These are phyloP conservation scores for Origma solitaria DNA, from an alignment of 2,113 vertebrate genomes.

Conservation along the genomic window DNA sequence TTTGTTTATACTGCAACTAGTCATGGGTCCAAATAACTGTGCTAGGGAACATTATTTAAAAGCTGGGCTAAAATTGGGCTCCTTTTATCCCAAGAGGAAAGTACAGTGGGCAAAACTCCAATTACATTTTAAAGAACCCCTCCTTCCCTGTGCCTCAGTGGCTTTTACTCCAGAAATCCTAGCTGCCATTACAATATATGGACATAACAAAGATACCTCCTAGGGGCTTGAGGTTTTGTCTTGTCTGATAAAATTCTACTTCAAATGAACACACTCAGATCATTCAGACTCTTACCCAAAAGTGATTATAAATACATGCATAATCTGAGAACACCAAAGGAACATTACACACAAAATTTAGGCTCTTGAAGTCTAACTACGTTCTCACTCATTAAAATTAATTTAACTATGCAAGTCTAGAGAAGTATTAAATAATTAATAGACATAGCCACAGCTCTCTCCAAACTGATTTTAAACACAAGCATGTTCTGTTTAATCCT, in stretches of 20 bases:
- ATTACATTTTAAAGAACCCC: not conserved
- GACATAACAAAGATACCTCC: not conserved
- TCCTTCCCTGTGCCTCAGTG: not conserved
- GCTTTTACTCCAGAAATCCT: not conserved
- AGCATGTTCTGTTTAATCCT: not conserved
- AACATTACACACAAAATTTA: not conserved
- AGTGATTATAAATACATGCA: not conserved
- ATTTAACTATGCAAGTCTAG: not conserved
- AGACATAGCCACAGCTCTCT: not conserved
- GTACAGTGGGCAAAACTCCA: not conserved
- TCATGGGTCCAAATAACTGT: not conserved
- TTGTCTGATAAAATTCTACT: not conserved
- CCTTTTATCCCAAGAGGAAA: not conserved
- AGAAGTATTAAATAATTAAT: slow-evolving; percentile 13
- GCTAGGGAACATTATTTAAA: not conserved
- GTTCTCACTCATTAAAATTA: not conserved
- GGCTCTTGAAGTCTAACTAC: not conserved
- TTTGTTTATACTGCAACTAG: not conserved
- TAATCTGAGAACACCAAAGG: not conserved
- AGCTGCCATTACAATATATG: not conserved
- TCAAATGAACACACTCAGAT: not conserved
- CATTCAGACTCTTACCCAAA: not conserved
- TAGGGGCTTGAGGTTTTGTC: not conserved
- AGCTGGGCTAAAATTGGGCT: not conserved
- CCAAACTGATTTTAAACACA: not conserved